phyloP scores from a whole-genome alignment of 2,797 vertebrate species.

The Anguilla obscura region DNA sequence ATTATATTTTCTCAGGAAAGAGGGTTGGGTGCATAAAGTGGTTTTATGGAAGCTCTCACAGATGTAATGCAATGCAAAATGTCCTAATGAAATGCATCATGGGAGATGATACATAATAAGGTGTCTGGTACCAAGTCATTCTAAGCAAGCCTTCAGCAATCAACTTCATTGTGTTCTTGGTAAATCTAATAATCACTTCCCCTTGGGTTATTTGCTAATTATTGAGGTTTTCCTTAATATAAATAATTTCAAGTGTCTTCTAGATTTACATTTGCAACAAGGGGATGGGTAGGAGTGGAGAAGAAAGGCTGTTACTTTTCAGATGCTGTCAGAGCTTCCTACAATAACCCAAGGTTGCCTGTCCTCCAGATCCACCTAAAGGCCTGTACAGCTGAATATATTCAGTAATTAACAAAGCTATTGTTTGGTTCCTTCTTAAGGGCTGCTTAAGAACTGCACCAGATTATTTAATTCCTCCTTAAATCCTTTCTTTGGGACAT shows the following conservation, averaged over 20 bases:
- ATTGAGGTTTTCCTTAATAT: background rate
- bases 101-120: background rate
- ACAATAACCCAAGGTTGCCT: background rate
- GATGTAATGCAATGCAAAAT: background rate
- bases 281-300: background rate
- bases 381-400: background rate
- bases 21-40: too few relatives aligned
- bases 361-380: background rate
- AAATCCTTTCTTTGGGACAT: background rate
- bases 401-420: background rate
- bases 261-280: background rate
- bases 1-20: background rate
- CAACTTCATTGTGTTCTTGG: background rate
- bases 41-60: background rate
- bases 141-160: background rate
- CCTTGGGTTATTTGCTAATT: background rate
- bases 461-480: background rate
- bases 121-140: background rate
- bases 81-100: background rate
- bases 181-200: background rate
- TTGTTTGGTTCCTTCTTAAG: background rate
- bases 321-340: background rate
- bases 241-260: background rate
- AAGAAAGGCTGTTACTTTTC: background rate
- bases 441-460: background rate